Base-by-base conservation (phyloP, 2,888 invertebrate genomes). In the Noctuana brunneofusca region DNA sequence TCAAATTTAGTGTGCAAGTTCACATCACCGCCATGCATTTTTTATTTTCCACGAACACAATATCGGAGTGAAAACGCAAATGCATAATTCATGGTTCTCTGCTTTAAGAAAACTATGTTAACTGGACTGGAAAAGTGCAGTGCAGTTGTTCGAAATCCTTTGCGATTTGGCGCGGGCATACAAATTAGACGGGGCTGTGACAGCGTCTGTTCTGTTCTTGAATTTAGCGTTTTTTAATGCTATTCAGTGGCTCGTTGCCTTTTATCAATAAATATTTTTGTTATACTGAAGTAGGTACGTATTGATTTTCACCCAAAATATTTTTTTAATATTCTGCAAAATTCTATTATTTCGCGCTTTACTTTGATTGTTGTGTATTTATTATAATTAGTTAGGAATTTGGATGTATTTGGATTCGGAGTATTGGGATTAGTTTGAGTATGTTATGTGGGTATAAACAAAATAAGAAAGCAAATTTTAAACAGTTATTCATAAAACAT, bases 31-130 rank as follows among this genome's bases (percentile, higher is more conserved):
- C 22, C 22, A 54, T 50, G 24, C 52, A 43, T 35, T 60, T 53
- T 54, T 54, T 60, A 32, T 48, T 53, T 53, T 14, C 14, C 46
- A 35, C 46, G 53, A 46, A 54, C 22, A 48, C 60, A 54, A 35
- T 60, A 52, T 59, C 53, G n/a, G 59, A 59, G 52, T 53, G 59
- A 53, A 59, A 53, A 59, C 20, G n/a, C 22, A 16, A 46, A 60
- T 62, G 60, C 60, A 62, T 62, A 62, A 62, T 62, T 54, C 60
- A 55, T 48, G 48, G 35, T 18, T 54, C 35, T 49, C 35, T 49
- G 38, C 60, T 49, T 62, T 35, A 54, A 62, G 57, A 57, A 62
- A 62, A 62, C 54, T 62, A 62, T 62, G 54, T 62, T 62, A 62
- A 62, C 60, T 55, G 60, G 48, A 62, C 54, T 62, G 60, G 60